Evolutionary conservation across 30 jellyfish, hydroid and myxozoan species (phyloP).

Genomic region (Pseudorhiza aurosa): DNA sequence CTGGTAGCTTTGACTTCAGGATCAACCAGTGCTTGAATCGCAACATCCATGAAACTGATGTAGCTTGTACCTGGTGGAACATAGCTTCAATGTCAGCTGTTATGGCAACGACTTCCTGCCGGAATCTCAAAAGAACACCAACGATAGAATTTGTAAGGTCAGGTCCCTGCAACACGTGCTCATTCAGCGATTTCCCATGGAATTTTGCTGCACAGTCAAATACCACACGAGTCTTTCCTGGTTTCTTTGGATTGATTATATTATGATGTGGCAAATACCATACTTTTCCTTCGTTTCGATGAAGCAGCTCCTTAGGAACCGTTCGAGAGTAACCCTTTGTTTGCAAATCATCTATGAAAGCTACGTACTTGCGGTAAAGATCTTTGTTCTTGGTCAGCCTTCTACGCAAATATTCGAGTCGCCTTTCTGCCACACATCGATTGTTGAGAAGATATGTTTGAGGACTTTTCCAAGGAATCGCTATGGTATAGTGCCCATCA

Average conservation of each 20-base stretch:
- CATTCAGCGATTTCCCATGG: slow-evolving; percentile 52
- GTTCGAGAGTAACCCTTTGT: background rate
- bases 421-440: slow-evolving; percentile 12
- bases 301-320: background rate
- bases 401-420: background rate
- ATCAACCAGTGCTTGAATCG: background rate
- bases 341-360: background rate
- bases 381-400: slow-evolving; percentile 11
- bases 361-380: background rate
- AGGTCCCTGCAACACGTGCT: slow-evolving; percentile 69
- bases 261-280: slow-evolving; percentile 84
- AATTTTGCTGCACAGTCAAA: slow-evolving; percentile 35
- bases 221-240: slow-evolving; percentile 51
- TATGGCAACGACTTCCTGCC: slow-evolving; percentile 72
- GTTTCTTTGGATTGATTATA: slow-evolving; percentile 69
- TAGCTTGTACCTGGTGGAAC: slow-evolving; percentile 80
- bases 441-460: slow-evolving; percentile 16
- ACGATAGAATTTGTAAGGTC: slow-evolving; percentile 56
- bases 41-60: background rate
- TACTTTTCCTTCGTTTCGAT: background rate
- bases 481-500: slow-evolving; percentile 19
- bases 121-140: slow-evolving; percentile 41
- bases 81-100: slow-evolving; percentile 73
- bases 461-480: slow-evolving; percentile 36
- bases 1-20: no score